Percentiles rank a stretch among this genome's conserved stretches.
These are phyloP conservation scores for Geococcyx californianus DNA, from an alignment of 2,113 vertebrate genomes.

Conservation along the genomic window DNA sequence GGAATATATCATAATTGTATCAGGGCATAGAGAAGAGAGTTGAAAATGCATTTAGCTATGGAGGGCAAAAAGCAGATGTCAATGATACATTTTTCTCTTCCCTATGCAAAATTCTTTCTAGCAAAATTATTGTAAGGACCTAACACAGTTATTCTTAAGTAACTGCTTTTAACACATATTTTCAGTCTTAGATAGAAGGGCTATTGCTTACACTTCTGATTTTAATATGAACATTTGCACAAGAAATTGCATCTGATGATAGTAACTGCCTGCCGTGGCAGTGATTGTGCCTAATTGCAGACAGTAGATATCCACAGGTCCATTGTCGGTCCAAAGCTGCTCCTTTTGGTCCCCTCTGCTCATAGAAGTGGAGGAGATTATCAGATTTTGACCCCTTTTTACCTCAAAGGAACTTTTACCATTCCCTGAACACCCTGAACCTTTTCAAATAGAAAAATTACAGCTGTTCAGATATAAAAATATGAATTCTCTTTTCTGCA, in stretches of 20 bases:
- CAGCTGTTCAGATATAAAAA: not conserved
- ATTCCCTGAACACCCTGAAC: not conserved
- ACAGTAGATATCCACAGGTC: not conserved
- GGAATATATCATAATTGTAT: conserved; percentile 18
- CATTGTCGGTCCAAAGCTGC: not conserved
- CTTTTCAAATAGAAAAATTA: not conserved
- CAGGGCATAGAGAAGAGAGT: not conserved
- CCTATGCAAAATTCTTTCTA: not conserved
- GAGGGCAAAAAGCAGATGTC: not conserved
- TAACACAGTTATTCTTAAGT: not conserved
- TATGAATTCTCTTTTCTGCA: not conserved
- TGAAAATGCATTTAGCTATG: conserved; percentile 7
- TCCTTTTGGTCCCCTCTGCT: not conserved
- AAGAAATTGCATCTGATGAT: not conserved
- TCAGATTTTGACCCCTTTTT: not conserved
- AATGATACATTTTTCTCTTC: not conserved
- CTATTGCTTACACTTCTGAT: not conserved
- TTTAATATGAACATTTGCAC: not conserved
- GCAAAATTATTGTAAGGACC: not conserved
- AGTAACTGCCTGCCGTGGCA: not conserved
- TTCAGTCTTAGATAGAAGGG: not conserved
- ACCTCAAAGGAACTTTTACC: not conserved
- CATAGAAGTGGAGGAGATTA: not conserved
- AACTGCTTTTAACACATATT: not conserved
- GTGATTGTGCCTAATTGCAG: not conserved